Percentiles rank a stretch among this genome's conserved stretches.
Evolutionary conservation across 2,888 invertebrate genomes (phyloP).

Genomic region (Volucella bombylans): DNA sequence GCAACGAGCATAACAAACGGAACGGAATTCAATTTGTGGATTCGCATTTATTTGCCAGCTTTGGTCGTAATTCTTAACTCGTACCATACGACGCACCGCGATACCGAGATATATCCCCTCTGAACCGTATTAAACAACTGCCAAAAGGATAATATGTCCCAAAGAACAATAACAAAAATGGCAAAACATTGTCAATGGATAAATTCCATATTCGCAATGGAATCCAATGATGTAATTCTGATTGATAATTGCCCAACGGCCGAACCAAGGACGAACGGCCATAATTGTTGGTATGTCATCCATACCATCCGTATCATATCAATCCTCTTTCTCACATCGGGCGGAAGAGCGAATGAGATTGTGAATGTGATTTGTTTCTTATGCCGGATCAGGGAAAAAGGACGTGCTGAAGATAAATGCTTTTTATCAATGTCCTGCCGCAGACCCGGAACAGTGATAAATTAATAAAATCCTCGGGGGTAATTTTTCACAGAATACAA

Average conservation of each 20-base stretch:
- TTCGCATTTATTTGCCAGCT: constrained; percentile 70
- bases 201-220: constrained; percentile 69
- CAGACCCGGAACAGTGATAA: constrained; percentile 22
- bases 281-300: constrained; percentile 5
- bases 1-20: constrained; percentile 44
- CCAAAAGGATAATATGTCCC: constrained; percentile 54
- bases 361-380: constrained; percentile 44
- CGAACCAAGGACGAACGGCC: neutral
- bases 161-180: constrained; percentile 56
- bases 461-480: constrained; percentile 38
- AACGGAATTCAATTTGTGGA: constrained; percentile 69
- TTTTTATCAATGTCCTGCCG: constrained; percentile 6
- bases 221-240: constrained; percentile 71
- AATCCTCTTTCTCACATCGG: too few relatives aligned
- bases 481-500: constrained; percentile 22
- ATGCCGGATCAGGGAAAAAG: neutral
- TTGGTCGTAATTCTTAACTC: constrained; percentile 58
- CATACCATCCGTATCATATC: constrained; percentile 1
- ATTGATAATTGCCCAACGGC: constrained; percentile 68
- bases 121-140: neutral
- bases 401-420: constrained; percentile 27
- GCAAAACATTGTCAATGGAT: constrained; percentile 69
- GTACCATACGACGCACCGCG: neutral
- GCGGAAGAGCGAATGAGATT: too few relatives aligned
- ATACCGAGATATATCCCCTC: neutral